These are phyloP conservation scores for Lamellibrachia luymesi DNA, from an alignment of 1,140 invertebrate genomes.

Conservation along the genomic window DNA sequence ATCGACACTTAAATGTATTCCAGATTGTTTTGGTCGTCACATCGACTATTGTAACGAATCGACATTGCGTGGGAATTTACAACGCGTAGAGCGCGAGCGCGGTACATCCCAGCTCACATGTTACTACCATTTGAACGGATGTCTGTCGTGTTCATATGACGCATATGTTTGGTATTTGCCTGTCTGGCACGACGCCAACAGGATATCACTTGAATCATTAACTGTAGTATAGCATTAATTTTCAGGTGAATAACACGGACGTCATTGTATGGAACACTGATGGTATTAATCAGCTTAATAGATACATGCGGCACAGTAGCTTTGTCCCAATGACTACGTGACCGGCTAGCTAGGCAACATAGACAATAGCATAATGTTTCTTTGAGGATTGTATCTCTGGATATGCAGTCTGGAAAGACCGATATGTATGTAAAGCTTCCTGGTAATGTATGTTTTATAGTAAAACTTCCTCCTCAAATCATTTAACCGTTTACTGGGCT, in stretches of 20 bases:
- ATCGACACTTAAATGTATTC: too few species aligned
- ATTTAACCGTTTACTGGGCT: too few species aligned
- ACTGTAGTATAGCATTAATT: background rate
- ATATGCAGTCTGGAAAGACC: too few species aligned
- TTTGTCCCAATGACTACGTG: too few species aligned
- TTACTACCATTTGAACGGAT: background rate
- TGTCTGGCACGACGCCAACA: background rate
- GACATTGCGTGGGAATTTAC: background rate
- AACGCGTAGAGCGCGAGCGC: background rate
- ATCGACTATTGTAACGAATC: background rate
- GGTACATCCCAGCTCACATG: background rate
- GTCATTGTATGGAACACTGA: background rate
- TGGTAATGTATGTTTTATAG: too few species aligned
- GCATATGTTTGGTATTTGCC: background rate
- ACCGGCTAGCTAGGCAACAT: too few species aligned
- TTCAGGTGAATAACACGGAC: background rate
- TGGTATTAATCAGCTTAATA: background rate
- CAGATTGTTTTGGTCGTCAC: background rate
- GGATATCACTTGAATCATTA: background rate
- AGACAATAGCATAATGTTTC: too few species aligned
- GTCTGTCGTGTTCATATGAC: background rate
- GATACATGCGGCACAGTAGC: too few species aligned
- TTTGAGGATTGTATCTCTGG: too few species aligned
- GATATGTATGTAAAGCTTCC: too few species aligned
- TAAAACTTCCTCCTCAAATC: too few species aligned